Evolutionary conservation across 2,888 invertebrate genomes (phyloP), one percentile per base, ranked within the genome.

Genomic region (Malthinus flaveolus): DNA sequence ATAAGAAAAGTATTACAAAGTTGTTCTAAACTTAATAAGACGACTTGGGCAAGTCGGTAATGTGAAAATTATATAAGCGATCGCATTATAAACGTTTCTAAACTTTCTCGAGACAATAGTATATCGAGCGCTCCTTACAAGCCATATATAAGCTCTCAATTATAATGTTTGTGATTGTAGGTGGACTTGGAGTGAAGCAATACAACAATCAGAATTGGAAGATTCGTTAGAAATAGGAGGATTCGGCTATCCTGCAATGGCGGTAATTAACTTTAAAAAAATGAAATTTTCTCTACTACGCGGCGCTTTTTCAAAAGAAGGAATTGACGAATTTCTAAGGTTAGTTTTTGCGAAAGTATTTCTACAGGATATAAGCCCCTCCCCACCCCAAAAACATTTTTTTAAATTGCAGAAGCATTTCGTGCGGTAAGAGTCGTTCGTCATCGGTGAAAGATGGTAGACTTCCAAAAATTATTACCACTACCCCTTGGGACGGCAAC

Each of bases 201-300:
- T 87, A 3, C 83, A 89, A 0, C 96, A 97, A 76, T 78, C 83
- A 0, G 83, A 86, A 0, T 75, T 97, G 7, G 97, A 98, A 75
- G 87, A 89, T 51, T 85, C 91, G 0, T 78, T 97, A 23, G 96
- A 93, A 71, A 89, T 98, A 59, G 97, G 96, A 59, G 97, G 86
- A 1, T 97, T 96, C 76, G 97, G 96, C 5, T 97, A 97, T 78
- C 97, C 97, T 0, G 95, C 96, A 1, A 87, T 97, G 87, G 95
- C 93, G 1, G 94, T 93, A n/a, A 87, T 97, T 57, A 97, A 95
- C 80, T 85, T 89, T 12, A 91, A 95, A 78, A 97, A 97, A 79
- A 91, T 92, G 86, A 95, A 95, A 76, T 97, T 89, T 81, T 90
- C 95, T 0, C 83, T 92, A 1, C 82, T 97, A 1, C 84, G 90